Evolutionary conservation across 2,113 vertebrate genomes (phyloP), one percentile per base, ranked within the genome.

Genomic region (Amazona vittata): DNA sequence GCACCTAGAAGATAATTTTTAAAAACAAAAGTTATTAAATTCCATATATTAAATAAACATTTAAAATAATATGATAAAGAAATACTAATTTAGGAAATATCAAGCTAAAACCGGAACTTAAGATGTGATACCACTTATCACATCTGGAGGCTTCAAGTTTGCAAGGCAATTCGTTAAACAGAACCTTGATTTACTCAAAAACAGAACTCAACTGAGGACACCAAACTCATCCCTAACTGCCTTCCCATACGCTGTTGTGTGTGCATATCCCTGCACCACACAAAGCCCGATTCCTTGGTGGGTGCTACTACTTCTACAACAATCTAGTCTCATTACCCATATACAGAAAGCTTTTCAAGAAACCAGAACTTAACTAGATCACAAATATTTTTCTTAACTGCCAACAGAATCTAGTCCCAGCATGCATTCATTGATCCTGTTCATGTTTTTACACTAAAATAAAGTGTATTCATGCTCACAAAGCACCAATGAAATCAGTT

Each of bases 1-100:
- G 99, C 97, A 99, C 99, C 99, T 99, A 97, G 87, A 98, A 97
- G 92, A 93, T 41, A 95, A 41, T 89, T 96, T 95, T 70, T 26
- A 39, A 52, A 74, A 96, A 91, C 10, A 96, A 37, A 83, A 71
- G 12, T 79, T 62, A 78, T 91, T 63, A 81, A 80, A 70, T 46
- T 11, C 43, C 79, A 28, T 28, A 55, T 10, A 69, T 3, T 41
- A 79, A 76, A 18, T 4, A 79, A 89, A 44, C 7, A 67, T 46
- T 90, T 63, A 8, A 70, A 90, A 64, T 55, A 69, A 47, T 18
- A 41, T 22, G 31, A 43, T 21, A 22, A 74, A 81, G 9, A 90
- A 86, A 78, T 35, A 67, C 12, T 82, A 55, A 76, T 73, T 86
- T 18, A 91, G 41, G 31, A 75, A 81, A 64, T 10, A 31, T 3